Percentiles rank a stretch among this genome's conserved stretches.
These are phyloP conservation scores for Scaptomyza montana DNA, from an alignment of 1,140 invertebrate genomes.

Conservation along the genomic window DNA sequence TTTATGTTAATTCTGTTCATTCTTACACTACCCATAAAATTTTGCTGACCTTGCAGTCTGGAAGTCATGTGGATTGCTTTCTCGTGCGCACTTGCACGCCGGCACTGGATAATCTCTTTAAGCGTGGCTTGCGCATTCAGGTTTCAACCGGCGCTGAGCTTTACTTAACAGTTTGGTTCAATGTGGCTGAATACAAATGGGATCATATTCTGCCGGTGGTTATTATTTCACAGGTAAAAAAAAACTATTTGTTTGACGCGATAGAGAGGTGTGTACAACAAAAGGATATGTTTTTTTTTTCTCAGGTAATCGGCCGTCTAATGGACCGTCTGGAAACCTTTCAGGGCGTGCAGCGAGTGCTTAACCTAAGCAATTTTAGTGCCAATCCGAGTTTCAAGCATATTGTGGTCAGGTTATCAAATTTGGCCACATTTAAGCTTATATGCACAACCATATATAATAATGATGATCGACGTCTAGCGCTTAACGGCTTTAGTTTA, in stretches of 20 bases:
- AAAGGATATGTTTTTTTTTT: no score
- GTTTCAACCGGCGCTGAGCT: slow-evolving; percentile 5
- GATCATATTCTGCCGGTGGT: slow-evolving; percentile 49
- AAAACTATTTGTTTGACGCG: no score
- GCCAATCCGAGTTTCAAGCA: slow-evolving; percentile 29
- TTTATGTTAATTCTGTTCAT: neutral
- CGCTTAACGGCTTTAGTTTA: slow-evolving; percentile 53
- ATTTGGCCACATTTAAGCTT: slow-evolving; percentile 35
- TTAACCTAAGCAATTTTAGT: slow-evolving; percentile 50
- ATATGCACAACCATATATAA: slow-evolving; percentile 54
- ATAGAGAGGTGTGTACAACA: no score
- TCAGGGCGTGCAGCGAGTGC: slow-evolving; percentile 32
- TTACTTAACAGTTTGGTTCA: slow-evolving; percentile 37
- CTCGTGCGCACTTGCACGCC: slow-evolving; percentile 51
- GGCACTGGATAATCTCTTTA: slow-evolving; percentile 60
- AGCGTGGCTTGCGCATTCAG: slow-evolving; percentile 22
- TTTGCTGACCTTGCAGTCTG: slow-evolving; percentile 20
- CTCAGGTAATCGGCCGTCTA: slow-evolving; percentile 12
- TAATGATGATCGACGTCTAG: slow-evolving; percentile 36
- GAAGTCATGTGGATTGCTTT: slow-evolving; percentile 39
- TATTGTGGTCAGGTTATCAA: slow-evolving; percentile 53
- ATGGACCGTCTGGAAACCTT: slow-evolving; percentile 40
- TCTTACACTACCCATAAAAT: neutral
- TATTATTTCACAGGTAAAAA: slow-evolving; percentile 38
- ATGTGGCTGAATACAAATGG: slow-evolving; percentile 38